Conservation (phyloP, 2,797 vertebrate genomes). For the Phrynocephalus guinanensis region DNA sequence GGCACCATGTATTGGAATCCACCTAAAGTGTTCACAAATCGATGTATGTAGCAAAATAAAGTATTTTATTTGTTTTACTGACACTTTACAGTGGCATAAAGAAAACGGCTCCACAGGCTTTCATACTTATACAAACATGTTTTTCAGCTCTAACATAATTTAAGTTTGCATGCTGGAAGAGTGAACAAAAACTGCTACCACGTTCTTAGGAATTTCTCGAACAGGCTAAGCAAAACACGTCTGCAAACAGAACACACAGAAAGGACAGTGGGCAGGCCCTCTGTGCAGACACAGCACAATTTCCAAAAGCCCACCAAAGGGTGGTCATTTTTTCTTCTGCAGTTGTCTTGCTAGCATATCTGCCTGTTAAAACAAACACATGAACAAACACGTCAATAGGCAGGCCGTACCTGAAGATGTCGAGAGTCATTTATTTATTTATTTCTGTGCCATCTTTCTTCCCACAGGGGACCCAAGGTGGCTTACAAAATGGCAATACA, state of each 20-base stretch:
- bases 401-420: too few relatives aligned
- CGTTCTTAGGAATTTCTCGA: neutral
- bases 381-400: too few relatives aligned
- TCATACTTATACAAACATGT: neutral
- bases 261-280: too few relatives aligned
- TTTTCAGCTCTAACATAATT: neutral
- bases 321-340: conserved; percentile 82
- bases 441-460: too few relatives aligned
- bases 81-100: neutral
- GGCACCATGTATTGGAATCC: neutral
- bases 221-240: neutral
- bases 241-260: neutral
- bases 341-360: conserved; percentile 81
- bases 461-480: too few relatives aligned
- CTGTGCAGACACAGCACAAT: neutral
- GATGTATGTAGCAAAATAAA: conserved; percentile 42
- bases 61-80: conserved; percentile 29
- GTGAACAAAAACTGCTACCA: neutral
- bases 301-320: neutral
- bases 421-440: too few relatives aligned
- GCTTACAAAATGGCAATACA: too few relatives aligned
- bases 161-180: neutral
- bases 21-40: neutral
- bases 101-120: neutral
- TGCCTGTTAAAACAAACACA: conserved; percentile 70